Base-by-base conservation (phyloP, 2,113 vertebrate genomes). In the Verasper variegatus region DNA sequence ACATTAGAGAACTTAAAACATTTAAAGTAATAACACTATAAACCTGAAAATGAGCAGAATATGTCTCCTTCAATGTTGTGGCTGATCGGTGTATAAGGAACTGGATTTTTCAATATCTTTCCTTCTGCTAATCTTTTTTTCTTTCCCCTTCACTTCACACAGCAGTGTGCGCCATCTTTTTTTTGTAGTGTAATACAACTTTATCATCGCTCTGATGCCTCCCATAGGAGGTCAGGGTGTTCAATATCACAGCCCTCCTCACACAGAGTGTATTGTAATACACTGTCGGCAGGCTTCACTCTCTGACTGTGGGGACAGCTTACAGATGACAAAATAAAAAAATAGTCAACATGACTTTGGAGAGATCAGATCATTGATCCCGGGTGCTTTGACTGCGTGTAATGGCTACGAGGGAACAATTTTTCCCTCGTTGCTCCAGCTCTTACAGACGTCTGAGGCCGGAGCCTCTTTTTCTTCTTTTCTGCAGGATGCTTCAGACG, bases 341-440 rank as follows among this genome's bases (percentile, higher is more conserved):
- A 81, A 79, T 45, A 80, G 52, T 71, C 42, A 61, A 40, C 55
- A 23, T 58, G 27, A 68, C 42, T 63, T 74, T 61, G n/a, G 64
- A 37, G 57, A 64, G 52, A 56, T 68, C 49, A 68, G 15, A 37
- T 76, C 13, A 51, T 62, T 63, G 68, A 76, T 80, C 24, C 26
- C 52, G 31, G 21, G 24, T 64, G 4, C 64, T 74, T 75, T 67
- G 13, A 83, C 31, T 71, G 54, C 67, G n/a, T 73, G 4, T 70
- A 71, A 67, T 82, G 69, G 13, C 12, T 76, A 31, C 45, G 1
- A 18, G 40, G 57, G 52, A 71, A 14, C 57, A 13, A 35, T 55
- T 8, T 17, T 27, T 42, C 40, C 63, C 9, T 7, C 18, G 62
- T 68, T 17, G 15, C 21, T 21, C 9, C 35, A 20, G 49, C 63